Base-by-base conservation (phyloP, 2,888 invertebrate genomes). In the Liodrosophila aerea region DNA sequence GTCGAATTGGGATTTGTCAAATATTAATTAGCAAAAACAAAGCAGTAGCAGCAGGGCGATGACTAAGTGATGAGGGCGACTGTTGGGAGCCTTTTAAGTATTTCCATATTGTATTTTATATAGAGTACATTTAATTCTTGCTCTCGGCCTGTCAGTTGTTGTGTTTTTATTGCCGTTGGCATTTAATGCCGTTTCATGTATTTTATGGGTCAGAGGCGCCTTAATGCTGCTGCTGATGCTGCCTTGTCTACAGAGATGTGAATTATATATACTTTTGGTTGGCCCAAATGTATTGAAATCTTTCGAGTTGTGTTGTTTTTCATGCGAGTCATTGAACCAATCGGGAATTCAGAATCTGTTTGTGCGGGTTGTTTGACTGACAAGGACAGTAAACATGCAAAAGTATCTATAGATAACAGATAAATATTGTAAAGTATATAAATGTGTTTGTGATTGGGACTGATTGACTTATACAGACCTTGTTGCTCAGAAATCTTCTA, bases 161-260 rank as follows among this genome's bases (percentile, higher is more conserved):
- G 52, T 11, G 52, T 60, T 73, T 69, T 83, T 76, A 76, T 66
- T 53, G 61, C 63, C 37, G 47, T 29, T 29, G 57, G 52, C 45
- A 61, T 63, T 73, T 56, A 76, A 76, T 67, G 63, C 18, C 76
- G 37, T 52, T 47, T 67, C 68, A 75, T 68, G 56, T 78, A 64
- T 82, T 82, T 76, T 72, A 83, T 83, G 73, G 53, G 56, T 33
- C 45, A 59, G 18, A 44, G 80, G 65, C 76, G 80, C 76, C 75
- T n/a, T n/a, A n/a, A n/a, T n/a, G n/a, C n/a, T n/a, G n/a, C n/a
- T n/a, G n/a, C n/a, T 60, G 60, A 39, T 36, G 22, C 47, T 46
- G 70, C 41, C 65, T 78, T 64, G 75, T 78, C 72, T 82, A 71
- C 56, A 8, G 9, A 36, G 66, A 58, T 50, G 27, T 34, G 33